Base-by-base conservation (phyloP, 2,113 vertebrate genomes). In the Gallinago jamesoni region DNA sequence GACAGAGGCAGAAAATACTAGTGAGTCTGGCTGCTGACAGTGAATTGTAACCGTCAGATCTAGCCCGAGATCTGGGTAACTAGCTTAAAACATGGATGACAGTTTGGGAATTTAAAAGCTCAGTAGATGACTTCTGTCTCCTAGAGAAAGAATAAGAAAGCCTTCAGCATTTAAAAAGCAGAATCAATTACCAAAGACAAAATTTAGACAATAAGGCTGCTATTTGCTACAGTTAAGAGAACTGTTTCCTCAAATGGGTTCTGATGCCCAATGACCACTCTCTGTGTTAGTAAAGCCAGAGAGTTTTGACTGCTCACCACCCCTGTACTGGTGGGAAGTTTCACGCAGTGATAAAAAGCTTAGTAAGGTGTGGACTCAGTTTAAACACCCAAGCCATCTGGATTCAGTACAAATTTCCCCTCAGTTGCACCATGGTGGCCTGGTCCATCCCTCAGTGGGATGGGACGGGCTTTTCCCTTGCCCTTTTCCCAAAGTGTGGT, bases 241-340 rank as follows among this genome's bases (percentile, higher is more conserved):
- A 33, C 21, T 39, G 0, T 76, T 80, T 69, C 28, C 19, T 79
- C 30, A 55, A 23, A 41, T 4, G 6, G 7, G 4, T 66, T 64
- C 39, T 53, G 28, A 64, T 76, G 33, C 12, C 28, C 19, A 52
- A 3, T 53, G 62, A 56, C 43, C 25, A 24, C 15, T 25, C 3
- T 43, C 25, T 57, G 30, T 12, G 1, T 45, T 50, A 27, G 19
- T 56, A 50, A 77, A 74, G 14, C 5, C 21, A 57, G 35, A 50
- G 5, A 17, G 5, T 62, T 72, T 75, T 43, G 14, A 31, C 41
- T 55, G 25, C 28, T 45, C 45, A 31, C 39, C 19, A 33, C 14
- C 11, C 2, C 8, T 4, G 2, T 2, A 1, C 3, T 35, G 31
- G 15, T 41, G 57, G 11, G 12, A 76, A 47, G 30, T 25, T 43